Evolutionary conservation across 2,113 vertebrate species (phyloP).

Genomic region (Potamarius usumacintae): DNA sequence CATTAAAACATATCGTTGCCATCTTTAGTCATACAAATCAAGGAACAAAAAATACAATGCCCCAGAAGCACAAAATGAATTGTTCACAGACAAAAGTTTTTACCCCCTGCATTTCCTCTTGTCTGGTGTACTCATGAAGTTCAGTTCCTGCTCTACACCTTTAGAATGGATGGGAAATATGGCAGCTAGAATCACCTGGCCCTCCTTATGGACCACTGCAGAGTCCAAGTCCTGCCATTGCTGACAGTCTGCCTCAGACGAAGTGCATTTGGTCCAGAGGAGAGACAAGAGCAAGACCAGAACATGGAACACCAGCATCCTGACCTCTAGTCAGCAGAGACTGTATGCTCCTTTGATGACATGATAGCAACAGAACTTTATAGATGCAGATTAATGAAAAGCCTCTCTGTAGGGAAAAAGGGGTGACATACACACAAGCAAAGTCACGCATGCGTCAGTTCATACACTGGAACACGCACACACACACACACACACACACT

Average conservation of each 20-base stretch:
- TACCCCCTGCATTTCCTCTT: constrained; percentile 57
- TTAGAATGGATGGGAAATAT: constrained; percentile 64
- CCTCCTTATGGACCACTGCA: constrained; percentile 53
- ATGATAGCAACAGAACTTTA: constrained; percentile 45
- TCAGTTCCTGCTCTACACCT: constrained; percentile 51
- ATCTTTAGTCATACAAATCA: not conserved
- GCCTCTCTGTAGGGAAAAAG: constrained; percentile 53
- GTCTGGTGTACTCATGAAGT: constrained; percentile 42
- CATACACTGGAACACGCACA: not conserved
- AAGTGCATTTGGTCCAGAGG: not conserved
- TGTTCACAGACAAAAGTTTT: not conserved
- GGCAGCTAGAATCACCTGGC: constrained; percentile 57
- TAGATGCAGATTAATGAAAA: constrained; percentile 47
- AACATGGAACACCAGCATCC: constrained; percentile 29
- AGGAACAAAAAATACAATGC: not conserved
- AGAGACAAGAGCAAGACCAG: constrained; percentile 30
- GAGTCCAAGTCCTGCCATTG: constrained; percentile 54
- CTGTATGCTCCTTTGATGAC: not conserved
- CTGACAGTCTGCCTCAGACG: constrained; percentile 29
- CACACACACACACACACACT: not conserved
- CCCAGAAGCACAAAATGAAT: not conserved
- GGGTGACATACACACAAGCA: constrained; percentile 1
- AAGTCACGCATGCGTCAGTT: not conserved
- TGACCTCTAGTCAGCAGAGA: not conserved
- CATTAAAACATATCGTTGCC: not conserved